These are phyloP conservation scores for Chironomus striatipennis DNA, from an alignment of 1,140 invertebrate genomes.

Conservation along the genomic window DNA sequence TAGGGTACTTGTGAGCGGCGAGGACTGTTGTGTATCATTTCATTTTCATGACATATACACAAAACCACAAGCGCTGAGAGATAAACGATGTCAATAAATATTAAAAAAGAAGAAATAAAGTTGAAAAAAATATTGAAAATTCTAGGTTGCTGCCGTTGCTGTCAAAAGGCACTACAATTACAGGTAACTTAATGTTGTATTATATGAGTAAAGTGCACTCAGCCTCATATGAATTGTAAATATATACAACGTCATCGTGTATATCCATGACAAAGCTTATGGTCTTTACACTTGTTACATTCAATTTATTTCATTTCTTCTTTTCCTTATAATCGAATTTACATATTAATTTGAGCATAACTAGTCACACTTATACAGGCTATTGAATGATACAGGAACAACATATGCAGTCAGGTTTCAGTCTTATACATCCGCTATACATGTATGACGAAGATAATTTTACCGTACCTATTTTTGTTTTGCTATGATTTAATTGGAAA, in stretches of 20 bases:
- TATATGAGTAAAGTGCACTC: background rate
- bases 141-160: background rate
- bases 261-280: conserved; percentile 10
- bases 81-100: conserved; percentile 23
- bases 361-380: background rate
- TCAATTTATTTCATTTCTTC: conserved; percentile 15
- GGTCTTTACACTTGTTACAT: conserved; percentile 20
- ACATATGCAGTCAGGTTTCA: too few relatives aligned
- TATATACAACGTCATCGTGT: background rate
- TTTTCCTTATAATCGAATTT: conserved; percentile 20
- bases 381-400: conserved; percentile 10
- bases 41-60: background rate
- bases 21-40: background rate
- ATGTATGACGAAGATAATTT: background rate
- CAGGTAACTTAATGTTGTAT: background rate
- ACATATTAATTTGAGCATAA: conserved; percentile 24
- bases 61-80: conserved; percentile 9
- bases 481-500: background rate
- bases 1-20: background rate
- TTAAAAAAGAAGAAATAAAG: conserved; percentile 4
- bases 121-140: too few relatives aligned
- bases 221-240: background rate
- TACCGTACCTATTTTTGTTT: background rate
- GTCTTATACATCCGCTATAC: background rate
- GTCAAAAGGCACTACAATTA: background rate